Conservation (phyloP, 2,888 invertebrate genomes). For the Eupithecia abbreviata region DNA sequence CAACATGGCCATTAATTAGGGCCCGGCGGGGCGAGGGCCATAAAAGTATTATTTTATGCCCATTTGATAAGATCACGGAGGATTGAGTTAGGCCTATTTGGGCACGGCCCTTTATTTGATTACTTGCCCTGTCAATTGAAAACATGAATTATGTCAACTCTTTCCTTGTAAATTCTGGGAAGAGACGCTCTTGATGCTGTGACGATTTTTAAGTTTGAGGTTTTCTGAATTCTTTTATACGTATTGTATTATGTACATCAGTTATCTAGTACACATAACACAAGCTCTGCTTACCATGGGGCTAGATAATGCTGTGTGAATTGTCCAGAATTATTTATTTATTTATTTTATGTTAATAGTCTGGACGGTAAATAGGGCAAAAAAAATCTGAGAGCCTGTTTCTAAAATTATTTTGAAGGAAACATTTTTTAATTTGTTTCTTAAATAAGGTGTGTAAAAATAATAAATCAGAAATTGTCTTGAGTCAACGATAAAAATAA, state of each 20-base stretch:
- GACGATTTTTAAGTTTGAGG: neutral
- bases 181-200: neutral
- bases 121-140: slow-evolving; percentile 30
- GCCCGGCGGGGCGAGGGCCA: slow-evolving; percentile 59
- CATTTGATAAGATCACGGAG: slow-evolving; percentile 61
- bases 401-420: neutral
- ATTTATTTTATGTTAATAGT: neutral
- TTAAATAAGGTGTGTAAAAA: neutral
- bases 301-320: too few relatives aligned
- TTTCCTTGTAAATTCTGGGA: neutral
- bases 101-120: slow-evolving; percentile 26
- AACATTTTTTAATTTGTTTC: neutral
- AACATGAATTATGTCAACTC: slow-evolving; percentile 22
- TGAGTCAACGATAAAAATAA: neutral
- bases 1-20: slow-evolving; percentile 75
- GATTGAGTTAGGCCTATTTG: slow-evolving; percentile 40
- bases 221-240: too few relatives aligned
- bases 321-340: too few relatives aligned
- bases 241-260: too few relatives aligned
- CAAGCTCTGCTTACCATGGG: too few relatives aligned
- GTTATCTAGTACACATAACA: too few relatives aligned
- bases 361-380: too few relatives aligned
- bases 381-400: too few relatives aligned
- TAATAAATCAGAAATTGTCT: neutral
- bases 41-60: slow-evolving; percentile 70